A percentile compares a stretch with the other conserved stretches of the same genome.
Conservation (phyloP, 2,797 vertebrate species). For the Premnoplex brunnescens region DNA sequence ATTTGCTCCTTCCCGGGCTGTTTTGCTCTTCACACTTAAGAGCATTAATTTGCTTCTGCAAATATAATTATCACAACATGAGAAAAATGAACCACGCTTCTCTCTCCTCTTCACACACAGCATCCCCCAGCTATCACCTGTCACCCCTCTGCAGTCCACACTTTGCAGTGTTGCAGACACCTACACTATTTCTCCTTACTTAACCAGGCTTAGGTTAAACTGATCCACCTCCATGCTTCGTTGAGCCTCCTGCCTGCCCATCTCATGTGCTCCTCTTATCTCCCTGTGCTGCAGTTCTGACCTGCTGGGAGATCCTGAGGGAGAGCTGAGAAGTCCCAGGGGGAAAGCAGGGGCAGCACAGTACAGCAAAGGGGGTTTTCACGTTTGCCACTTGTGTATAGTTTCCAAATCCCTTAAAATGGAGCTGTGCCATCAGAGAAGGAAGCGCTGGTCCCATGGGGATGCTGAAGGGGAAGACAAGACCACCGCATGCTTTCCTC, state of each 20-base stretch:
- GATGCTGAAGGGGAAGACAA: not conserved
- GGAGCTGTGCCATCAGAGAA: not conserved
- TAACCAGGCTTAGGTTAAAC: not conserved
- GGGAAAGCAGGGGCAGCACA: not conserved
- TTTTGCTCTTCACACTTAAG: not conserved
- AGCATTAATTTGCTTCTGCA: not conserved
- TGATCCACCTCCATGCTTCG: fast-evolving
- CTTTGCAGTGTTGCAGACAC: fast-evolving
- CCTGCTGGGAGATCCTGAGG: not conserved
- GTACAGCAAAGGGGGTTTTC: not conserved
- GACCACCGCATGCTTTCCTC: fast-evolving
- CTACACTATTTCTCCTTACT: not conserved
- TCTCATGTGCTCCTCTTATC: fast-evolving
- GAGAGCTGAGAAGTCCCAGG: not conserved
- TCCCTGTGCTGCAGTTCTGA: not conserved
- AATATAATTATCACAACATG: not conserved
- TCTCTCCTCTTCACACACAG: not conserved
- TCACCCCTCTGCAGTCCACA: not conserved
- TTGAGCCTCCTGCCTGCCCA: not conserved
- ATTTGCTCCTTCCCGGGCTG: not conserved
- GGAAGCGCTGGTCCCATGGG: not conserved
- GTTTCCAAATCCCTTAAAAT: not conserved
- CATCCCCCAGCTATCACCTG: not conserved
- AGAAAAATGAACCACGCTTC: not conserved
- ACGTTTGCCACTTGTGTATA: not conserved